Percentiles rank a stretch among this genome's conserved stretches.
These are phyloP conservation scores for Callyntrura guangdongensis DNA, from an alignment of 2,888 invertebrate species.

Conservation along the genomic window DNA sequence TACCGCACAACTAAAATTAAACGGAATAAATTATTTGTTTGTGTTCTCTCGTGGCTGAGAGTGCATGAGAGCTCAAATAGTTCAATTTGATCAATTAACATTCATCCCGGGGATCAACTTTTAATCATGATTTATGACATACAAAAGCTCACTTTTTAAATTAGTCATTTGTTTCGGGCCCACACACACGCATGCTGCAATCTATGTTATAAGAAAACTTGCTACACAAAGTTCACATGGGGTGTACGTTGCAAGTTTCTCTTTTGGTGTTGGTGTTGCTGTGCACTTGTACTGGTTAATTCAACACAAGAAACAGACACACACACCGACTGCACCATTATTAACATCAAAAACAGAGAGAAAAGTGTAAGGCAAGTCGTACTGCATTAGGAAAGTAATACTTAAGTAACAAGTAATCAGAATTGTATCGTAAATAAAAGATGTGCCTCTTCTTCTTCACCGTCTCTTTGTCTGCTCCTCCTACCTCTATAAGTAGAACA, in stretches of 20 bases:
- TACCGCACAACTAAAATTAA: conserved; percentile 18
- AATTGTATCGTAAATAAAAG: conserved; percentile 74
- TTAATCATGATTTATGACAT: conserved; percentile 74
- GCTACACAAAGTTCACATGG: too few species aligned
- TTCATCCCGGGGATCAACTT: conserved; percentile 71
- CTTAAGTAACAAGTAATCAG: conserved; percentile 62
- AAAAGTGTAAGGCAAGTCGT: conserved; percentile 6
- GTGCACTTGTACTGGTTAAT: too few species aligned
- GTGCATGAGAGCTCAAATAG: neutral
- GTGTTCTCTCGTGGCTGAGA: too few species aligned
- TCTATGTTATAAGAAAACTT: too few species aligned
- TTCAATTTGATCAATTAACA: conserved; percentile 72
- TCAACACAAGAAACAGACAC: neutral
- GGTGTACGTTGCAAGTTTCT: too few species aligned
- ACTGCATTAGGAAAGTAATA: conserved; percentile 40
- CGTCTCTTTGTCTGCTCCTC: neutral
- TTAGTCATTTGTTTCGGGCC: conserved; percentile 33
- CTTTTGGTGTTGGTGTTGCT: too few species aligned
- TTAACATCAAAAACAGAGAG: neutral
- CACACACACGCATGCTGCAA: too few species aligned
- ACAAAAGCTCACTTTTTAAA: conserved; percentile 51
- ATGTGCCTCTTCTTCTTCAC: conserved; percentile 46
- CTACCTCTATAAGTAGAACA: conserved; percentile 24
- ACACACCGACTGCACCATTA: too few species aligned
- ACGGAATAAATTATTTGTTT: neutral